Conservation (phyloP, 2,797 vertebrate genomes). For the Geotrypetes seraphini region DNA sequence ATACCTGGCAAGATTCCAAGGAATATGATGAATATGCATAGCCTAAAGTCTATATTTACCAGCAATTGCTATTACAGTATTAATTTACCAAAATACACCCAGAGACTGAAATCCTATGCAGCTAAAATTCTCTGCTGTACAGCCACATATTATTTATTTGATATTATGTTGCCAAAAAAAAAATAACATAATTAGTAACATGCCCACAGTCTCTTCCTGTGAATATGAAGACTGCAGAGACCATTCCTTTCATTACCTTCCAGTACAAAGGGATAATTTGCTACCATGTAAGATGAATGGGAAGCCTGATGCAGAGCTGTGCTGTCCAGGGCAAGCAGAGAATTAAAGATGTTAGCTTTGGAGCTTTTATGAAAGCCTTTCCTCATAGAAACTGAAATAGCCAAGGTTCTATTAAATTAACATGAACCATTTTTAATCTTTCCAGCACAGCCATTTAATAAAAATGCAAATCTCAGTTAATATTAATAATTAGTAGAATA, state of each 20-base stretch:
- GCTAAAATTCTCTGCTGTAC: too few relatives aligned
- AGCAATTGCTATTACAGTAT: too few relatives aligned
- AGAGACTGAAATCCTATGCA: too few relatives aligned
- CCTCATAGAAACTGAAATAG: conserved; percentile 36
- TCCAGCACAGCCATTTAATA: conserved; percentile 41
- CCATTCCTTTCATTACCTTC: conserved; percentile 14
- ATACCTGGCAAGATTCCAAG: too few relatives aligned
- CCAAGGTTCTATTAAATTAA: conserved; percentile 48
- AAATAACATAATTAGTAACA: too few relatives aligned
- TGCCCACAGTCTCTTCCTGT: too few relatives aligned
- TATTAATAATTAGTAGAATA: conserved; percentile 45
- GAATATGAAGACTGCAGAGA: neutral
- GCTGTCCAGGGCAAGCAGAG: conserved; percentile 21
- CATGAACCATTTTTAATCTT: conserved; percentile 25
- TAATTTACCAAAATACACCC: too few relatives aligned
- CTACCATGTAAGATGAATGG: conserved; percentile 11
- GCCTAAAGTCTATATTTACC: too few relatives aligned
- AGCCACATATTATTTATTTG: too few relatives aligned
- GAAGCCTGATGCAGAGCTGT: conserved; percentile 14
- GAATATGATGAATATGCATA: too few relatives aligned
- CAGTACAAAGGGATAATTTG: conserved; percentile 23
- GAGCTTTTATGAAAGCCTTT: conserved; percentile 32
- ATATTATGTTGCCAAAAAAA: too few relatives aligned
- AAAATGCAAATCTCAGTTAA: conserved; percentile 52
- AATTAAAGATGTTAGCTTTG: conserved; percentile 32